Base-by-base conservation (phyloP, 2,888 invertebrate genomes). In the Cheiracanthium punctorium region DNA sequence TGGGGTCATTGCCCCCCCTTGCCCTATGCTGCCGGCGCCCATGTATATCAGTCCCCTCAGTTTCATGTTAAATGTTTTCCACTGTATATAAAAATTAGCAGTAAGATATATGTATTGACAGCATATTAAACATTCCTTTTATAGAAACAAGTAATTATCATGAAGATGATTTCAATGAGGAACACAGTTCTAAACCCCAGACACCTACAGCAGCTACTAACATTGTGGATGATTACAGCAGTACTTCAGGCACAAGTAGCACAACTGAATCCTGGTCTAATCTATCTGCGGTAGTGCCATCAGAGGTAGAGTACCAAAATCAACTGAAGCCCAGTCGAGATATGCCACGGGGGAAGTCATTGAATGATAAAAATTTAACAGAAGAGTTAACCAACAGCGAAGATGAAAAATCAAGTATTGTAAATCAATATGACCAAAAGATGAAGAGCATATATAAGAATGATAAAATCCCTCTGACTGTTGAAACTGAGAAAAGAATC, bases 231-330 rank as follows among this genome's bases (percentile, higher is more conserved):
- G 67, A 52, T 29, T 29, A 41, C 17, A 17, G 7, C 17, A 41
- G 32, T 24, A n/a, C 24, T 8, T 0, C 2, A n/a, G 10, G 14
- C 0, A 24, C 0, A 0, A 0, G 7, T 41, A 0, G 4, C 41
- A 41, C 70, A n/a, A 41, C 41, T 30, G 70, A n/a, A 32, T 10
- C 32, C 17, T 32, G 30, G 17, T 20, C n/a, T 17, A 28, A 58
- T 24, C 4, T 24, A 12, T 58, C 24, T 14, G 43, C 58, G 5
- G 58, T 32, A 1, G 20, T 70, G 24, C n/a, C 71, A 14, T 17
- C 74, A 20, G 79, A 81, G 0, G 37, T 80, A 2, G 70, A 76
- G 29, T 80, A 88, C 33, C 88, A 84, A n/a, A 88, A 88, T 30
- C 84, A 84, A 14, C 37, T 87, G 5, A 85, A 77, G 32, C 75